Conservation (phyloP, 2,113 vertebrate genomes). For the Leiothrix lutea region DNA sequence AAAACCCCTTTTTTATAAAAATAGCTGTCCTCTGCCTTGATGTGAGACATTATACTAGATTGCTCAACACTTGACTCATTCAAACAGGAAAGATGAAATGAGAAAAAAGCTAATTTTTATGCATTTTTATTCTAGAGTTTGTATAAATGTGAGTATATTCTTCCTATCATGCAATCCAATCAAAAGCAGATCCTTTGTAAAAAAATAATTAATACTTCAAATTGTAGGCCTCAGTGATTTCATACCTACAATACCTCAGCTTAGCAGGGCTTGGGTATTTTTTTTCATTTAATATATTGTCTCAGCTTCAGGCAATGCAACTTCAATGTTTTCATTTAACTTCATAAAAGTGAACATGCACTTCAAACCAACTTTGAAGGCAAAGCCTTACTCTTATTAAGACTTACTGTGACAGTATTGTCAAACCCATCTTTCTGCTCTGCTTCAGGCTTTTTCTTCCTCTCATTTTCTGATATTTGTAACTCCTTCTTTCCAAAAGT, state of each 20-base stretch:
- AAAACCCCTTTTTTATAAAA: not conserved
- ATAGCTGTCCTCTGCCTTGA: not conserved
- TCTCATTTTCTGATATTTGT: not conserved
- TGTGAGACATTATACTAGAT: not conserved
- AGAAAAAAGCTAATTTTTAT: not conserved
- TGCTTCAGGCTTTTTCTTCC: not conserved
- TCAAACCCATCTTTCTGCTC: slow-evolving; percentile 19
- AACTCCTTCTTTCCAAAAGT: slow-evolving; percentile 19
- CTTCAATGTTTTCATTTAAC: not conserved
- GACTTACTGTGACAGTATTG: slow-evolving; percentile 26
- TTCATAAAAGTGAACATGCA: not conserved
- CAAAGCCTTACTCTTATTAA: not conserved
- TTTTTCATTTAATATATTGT: not conserved
- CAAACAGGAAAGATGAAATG: not conserved
- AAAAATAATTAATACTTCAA: not conserved
- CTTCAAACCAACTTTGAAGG: not conserved
- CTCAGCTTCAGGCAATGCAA: not conserved
- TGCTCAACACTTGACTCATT: not conserved
- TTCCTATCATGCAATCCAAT: not conserved
- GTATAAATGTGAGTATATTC: not conserved
- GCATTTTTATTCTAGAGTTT: not conserved
- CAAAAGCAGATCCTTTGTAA: not conserved
- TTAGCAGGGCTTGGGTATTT: not conserved
- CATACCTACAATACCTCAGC: not conserved
- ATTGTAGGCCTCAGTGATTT: not conserved